Percentiles rank a stretch among this genome's conserved stretches.
phyloP scores from a whole-genome alignment of 1,140 invertebrate genomes.

The Protaetia brevitarsis region DNA sequence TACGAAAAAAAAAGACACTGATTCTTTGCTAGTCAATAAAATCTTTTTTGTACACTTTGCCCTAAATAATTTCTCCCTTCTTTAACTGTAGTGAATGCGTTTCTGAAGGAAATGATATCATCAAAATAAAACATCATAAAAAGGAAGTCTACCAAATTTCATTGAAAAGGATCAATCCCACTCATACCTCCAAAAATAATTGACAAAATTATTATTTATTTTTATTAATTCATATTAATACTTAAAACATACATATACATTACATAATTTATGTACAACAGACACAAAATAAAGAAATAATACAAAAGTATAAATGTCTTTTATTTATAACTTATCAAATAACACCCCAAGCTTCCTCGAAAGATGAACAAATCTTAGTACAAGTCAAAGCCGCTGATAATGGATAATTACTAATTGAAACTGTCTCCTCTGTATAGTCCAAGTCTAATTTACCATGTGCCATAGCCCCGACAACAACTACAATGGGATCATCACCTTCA shows the following conservation, averaged over 20 bases:
- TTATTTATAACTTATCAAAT: conserved; percentile 53
- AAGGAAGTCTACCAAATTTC: too few relatives aligned
- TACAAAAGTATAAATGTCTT: background rate
- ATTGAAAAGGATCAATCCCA: too few relatives aligned
- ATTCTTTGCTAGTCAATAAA: too few relatives aligned
- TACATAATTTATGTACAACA: background rate
- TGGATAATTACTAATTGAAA: conserved; percentile 95
- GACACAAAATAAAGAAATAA: background rate
- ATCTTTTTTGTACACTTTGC: too few relatives aligned
- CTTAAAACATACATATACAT: background rate
- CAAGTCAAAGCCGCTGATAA: conserved; percentile 94
- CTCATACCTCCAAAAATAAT: too few relatives aligned
- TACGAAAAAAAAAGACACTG: too few relatives aligned
- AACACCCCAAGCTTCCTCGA: conserved; percentile 95
- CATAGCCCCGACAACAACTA: conserved; percentile 93
- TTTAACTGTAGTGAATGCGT: too few relatives aligned
- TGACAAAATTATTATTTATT: too few relatives aligned
- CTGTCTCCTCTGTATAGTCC: conserved; percentile 87
- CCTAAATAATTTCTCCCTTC: too few relatives aligned
- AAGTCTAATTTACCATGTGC: conserved; percentile 90
- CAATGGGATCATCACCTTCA: conserved; percentile 75
- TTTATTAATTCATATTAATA: background rate
- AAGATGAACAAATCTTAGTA: conserved; percentile 93
- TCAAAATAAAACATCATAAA: too few relatives aligned
- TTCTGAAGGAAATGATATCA: background rate